These are phyloP conservation scores for Mesodorylaimus sp. DNA, from an alignment of 2,888 invertebrate genomes.

Conservation along the genomic window DNA sequence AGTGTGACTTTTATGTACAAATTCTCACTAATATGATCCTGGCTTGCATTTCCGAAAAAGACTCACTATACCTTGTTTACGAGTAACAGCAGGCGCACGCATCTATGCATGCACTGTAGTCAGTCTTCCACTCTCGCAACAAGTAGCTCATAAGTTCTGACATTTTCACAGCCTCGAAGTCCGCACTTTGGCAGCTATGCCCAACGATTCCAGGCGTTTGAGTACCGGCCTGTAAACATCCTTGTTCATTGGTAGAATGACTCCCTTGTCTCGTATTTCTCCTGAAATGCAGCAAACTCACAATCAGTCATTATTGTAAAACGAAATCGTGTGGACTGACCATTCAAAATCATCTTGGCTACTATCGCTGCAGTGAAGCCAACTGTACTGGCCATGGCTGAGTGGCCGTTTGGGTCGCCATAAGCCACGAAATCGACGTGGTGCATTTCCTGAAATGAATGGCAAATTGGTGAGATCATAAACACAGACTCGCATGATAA, in stretches of 20 bases:
- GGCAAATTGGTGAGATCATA: too few relatives aligned
- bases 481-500: too few relatives aligned
- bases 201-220: slow-evolving; percentile 63
- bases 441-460: slow-evolving; percentile 45
- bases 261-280: slow-evolving; percentile 86
- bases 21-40: too few relatives aligned
- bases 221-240: slow-evolving; percentile 79
- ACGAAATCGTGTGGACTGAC: slow-evolving; percentile 41
- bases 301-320: too few relatives aligned
- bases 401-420: slow-evolving; percentile 54
- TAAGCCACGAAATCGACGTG: slow-evolving; percentile 64
- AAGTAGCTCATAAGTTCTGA: too few relatives aligned
- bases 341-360: slow-evolving; percentile 88
- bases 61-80: too few relatives aligned
- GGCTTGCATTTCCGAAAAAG: too few relatives aligned
- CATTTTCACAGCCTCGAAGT: too few relatives aligned
- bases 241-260: slow-evolving; percentile 69
- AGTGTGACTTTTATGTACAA: too few relatives aligned
- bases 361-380: slow-evolving; percentile 87
- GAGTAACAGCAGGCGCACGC: too few relatives aligned
- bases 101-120: too few relatives aligned
- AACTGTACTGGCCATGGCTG: slow-evolving; percentile 87
- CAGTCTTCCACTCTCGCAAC: too few relatives aligned
- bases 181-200: slow-evolving; percentile 39
- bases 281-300: slow-evolving; percentile 45